These are phyloP conservation scores for Aurelia sp. DNA, from an alignment of 30 jellyfish, hydroid and myxozoan species.

Conservation along the genomic window DNA sequence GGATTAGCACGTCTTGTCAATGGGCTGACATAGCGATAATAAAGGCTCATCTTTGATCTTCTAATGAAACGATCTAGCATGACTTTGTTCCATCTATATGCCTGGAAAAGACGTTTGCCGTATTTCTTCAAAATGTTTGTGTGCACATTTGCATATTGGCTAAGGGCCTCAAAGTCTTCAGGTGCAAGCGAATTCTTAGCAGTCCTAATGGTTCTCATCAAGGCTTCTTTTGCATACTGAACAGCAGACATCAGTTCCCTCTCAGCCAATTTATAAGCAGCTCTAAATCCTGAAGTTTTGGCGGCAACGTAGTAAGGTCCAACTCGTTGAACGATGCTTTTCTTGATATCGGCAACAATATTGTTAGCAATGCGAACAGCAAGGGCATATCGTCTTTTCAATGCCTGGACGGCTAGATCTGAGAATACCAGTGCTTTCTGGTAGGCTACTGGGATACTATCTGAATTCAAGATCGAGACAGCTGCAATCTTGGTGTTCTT, in stretches of 20 bases:
- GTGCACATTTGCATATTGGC: constrained; percentile 46
- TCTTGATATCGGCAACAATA: background rate
- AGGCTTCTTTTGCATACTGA: background rate
- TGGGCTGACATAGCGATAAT: constrained; percentile 21
- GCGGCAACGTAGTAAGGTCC: constrained; percentile 21
- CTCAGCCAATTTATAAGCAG: constrained; percentile 34
- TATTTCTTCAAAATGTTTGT: constrained; percentile 46
- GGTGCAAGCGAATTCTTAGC: constrained; percentile 1
- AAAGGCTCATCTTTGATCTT: constrained; percentile 53
- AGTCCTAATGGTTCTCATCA: background rate
- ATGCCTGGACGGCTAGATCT: background rate
- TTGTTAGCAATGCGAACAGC: background rate
- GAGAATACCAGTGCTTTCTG: constrained; percentile 1
- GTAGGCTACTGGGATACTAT: constrained; percentile 69
- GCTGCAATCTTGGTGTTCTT: constrained; percentile 28
- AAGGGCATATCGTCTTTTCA: background rate
- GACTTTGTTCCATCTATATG: constrained; percentile 57
- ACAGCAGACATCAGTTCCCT: constrained; percentile 1
- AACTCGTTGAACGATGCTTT: constrained; percentile 3
- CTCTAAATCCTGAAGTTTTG: constrained; percentile 16
- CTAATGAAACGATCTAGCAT: constrained; percentile 63
- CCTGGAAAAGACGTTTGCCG: constrained; percentile 40
- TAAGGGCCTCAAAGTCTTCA: constrained; percentile 21
- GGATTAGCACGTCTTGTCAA: constrained; percentile 39
- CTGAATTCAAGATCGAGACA: constrained; percentile 14